A percentile compares a stretch with the other conserved stretches of the same genome.
Evolutionary conservation across 2,113 vertebrate genomes (phyloP).

Genomic region (Oreochromis niloticus): DNA sequence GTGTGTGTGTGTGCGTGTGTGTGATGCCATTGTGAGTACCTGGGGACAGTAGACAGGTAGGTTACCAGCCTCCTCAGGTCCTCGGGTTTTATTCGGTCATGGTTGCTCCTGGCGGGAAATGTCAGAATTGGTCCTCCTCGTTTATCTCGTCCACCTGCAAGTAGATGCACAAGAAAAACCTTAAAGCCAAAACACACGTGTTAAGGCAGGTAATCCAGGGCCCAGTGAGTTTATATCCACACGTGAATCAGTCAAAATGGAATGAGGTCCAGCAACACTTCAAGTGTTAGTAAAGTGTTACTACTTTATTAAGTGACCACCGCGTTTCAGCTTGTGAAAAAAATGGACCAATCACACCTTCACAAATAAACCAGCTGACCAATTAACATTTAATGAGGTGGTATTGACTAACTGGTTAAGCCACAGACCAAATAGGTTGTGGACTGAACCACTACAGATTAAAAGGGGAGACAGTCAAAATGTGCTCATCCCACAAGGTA

Average conservation of each 20-base stretch:
- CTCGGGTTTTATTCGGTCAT: constrained; percentile 98
- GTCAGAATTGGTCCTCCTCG: constrained; percentile 96
- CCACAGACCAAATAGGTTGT: neutral
- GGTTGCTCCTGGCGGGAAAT: constrained; percentile 95
- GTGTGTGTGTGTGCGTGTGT: neutral
- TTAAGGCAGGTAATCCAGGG: neutral
- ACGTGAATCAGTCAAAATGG: neutral
- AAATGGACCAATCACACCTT: neutral
- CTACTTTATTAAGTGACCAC: neutral
- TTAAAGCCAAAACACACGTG: neutral
- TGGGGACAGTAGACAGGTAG: constrained; percentile 96
- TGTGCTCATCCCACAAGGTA: neutral
- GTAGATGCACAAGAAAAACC: neutral
- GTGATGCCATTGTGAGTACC: constrained; percentile 53
- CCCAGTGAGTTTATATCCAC: neutral
- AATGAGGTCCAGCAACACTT: neutral
- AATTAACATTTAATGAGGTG: neutral
- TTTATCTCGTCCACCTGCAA: constrained; percentile 92
- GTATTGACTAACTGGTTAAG: neutral
- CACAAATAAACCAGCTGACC: neutral
- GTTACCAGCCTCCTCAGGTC: constrained; percentile 95
- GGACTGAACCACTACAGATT: neutral
- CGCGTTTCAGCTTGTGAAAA: neutral
- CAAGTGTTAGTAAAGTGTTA: neutral
- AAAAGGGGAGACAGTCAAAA: neutral